Percentiles rank a stretch among this genome's conserved stretches.
Evolutionary conservation across 2,888 invertebrate species (phyloP).

Genomic region (Pristionchus entomophagus): DNA sequence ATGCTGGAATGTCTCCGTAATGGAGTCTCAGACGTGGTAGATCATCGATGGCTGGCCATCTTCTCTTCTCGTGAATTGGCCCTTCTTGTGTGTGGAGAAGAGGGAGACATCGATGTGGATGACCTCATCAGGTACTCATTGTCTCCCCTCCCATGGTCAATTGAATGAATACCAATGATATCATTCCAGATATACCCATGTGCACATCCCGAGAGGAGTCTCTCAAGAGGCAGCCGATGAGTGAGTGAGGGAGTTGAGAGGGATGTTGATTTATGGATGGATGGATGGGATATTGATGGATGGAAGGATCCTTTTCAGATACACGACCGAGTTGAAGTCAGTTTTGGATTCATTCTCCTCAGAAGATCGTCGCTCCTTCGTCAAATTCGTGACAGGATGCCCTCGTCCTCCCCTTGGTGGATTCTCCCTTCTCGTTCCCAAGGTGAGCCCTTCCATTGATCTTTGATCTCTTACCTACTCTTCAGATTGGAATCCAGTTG

Average conservation of each 20-base stretch:
- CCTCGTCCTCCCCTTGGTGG: conserved; percentile 45
- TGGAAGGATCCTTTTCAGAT: conserved; percentile 75
- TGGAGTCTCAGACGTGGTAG: conserved; percentile 91
- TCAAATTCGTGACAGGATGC: conserved; percentile 86
- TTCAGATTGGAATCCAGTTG: conserved; percentile 41
- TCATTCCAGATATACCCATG: too few species aligned
- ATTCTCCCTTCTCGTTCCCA: conserved; percentile 32
- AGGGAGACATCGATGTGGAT: conserved; percentile 90
- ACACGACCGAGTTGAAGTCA: conserved; percentile 91
- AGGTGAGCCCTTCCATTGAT: not conserved
- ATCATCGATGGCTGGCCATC: conserved; percentile 92
- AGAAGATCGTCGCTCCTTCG: conserved; percentile 84
- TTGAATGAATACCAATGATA: too few species aligned
- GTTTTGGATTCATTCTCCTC: conserved; percentile 86
- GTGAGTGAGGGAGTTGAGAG: not conserved
- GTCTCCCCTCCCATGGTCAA: too few species aligned
- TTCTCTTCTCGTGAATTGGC: conserved; percentile 88
- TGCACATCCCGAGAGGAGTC: not conserved
- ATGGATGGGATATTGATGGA: not conserved
- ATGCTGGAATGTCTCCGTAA: conserved; percentile 91
- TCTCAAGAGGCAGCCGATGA: not conserved
- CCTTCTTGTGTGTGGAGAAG: conserved; percentile 90
- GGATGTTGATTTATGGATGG: too few species aligned
- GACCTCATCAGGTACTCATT: conserved; percentile 85
- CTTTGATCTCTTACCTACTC: not conserved